These are phyloP conservation scores for Dendroctonus ponderosae DNA, from an alignment of 1,140 invertebrate species.

Conservation along the genomic window DNA sequence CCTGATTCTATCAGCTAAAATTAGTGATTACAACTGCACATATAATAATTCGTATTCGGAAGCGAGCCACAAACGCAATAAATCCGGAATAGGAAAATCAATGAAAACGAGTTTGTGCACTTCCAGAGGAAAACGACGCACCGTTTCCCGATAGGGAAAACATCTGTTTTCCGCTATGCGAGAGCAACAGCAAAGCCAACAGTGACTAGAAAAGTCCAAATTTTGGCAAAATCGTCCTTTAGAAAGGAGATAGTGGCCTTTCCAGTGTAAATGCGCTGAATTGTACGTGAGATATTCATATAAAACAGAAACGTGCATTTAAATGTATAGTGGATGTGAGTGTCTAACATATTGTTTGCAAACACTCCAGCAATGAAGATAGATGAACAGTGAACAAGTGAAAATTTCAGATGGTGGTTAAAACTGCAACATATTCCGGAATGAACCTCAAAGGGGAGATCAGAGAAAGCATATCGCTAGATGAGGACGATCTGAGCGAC, in stretches of 20 bases:
- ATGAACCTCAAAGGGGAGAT: slow-evolving; percentile 48
- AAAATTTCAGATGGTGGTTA: slow-evolving; percentile 36
- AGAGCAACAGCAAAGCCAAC: background rate
- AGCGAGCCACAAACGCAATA: background rate
- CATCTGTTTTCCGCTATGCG: slow-evolving; percentile 26
- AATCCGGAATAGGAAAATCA: slow-evolving; percentile 19
- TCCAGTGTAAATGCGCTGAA: background rate
- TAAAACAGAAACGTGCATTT: background rate
- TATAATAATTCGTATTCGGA: background rate
- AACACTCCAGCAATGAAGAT: too few species aligned
- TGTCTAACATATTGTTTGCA: background rate
- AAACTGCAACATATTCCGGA: slow-evolving; percentile 47
- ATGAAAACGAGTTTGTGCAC: slow-evolving; percentile 23
- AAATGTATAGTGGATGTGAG: background rate
- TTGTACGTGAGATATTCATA: background rate
- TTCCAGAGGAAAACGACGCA: slow-evolving; percentile 13
- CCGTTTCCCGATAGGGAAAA: background rate
- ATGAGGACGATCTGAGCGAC: slow-evolving; percentile 64
- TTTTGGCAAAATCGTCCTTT: background rate
- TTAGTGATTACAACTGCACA: too few species aligned
- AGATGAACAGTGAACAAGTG: too few species aligned
- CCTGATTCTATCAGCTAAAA: too few species aligned
- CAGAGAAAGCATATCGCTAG: slow-evolving; percentile 49
- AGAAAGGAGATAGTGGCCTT: background rate
- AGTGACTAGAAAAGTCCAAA: background rate